Evolutionary conservation across 1,140 invertebrate species (phyloP), one percentile per base, ranked within the genome.

Genomic region (Drosophila seguyi): DNA sequence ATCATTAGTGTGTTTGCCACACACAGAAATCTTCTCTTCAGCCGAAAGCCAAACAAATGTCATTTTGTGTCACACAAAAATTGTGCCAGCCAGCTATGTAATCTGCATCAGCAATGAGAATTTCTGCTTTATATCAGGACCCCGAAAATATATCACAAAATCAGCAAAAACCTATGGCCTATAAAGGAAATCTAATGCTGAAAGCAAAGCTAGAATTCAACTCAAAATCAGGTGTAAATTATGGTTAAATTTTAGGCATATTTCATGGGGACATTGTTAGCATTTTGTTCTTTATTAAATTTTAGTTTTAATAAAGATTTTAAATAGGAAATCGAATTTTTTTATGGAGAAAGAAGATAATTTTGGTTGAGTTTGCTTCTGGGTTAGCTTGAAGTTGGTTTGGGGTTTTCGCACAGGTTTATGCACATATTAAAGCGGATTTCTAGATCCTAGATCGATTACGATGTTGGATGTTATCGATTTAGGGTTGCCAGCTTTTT

Each of bases 1-100:
- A 61, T 62, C 58, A 42, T 65, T 65, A 61, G 61, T 42, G 61
- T 41, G 56, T 42, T 20, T 20, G 36, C 38, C 27, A 20, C 31
- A 52, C 27, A 52, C 48, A 53, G 48, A 34, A 52, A 36, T 38
- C 50, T 36, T 36, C 20, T 22, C 14, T 22, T 14, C 34, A 38
- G 34, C 20, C 16, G 34, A 38, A 22, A 38, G 52, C 34, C 52
- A 55, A 55, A 55, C 52, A 55, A 38, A 38, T 38, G 52, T 25
- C 20, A 55, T 38, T 55, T 38, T 55, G 20, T 55, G 34, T 38
- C 52, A 55, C 34, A 55, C 38, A 55, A 55, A 25, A 38, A 11
- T 52, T 25, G 2, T 25, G n/a, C n/a, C n/a, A n/a, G 27, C 29
- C 29, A 20, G 29, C 48, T 34, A 52, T 20, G 29, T 34, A 34